Evolutionary conservation across 2,797 vertebrate genomes (phyloP).

Genomic region (Ciconia nigra): DNA sequence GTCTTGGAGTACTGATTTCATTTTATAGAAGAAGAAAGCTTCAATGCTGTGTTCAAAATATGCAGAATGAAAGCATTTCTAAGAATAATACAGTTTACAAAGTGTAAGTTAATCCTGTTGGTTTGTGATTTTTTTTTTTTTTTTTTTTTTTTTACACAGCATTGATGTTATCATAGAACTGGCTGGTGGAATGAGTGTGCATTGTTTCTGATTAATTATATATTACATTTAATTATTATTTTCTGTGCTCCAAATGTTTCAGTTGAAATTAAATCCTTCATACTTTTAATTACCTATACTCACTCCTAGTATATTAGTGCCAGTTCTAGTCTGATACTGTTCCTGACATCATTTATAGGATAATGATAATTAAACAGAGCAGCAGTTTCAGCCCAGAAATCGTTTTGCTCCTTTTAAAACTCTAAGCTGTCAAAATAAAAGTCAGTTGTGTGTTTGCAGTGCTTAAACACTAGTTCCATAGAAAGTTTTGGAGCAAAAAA

Average conservation of each 20-base stretch:
- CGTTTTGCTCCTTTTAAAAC: neutral
- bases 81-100: neutral
- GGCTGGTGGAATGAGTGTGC: neutral
- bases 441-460: neutral
- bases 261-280: neutral
- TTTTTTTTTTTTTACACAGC: neutral
- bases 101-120: neutral
- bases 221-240: neutral
- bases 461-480: neutral
- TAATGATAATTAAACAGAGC: constrained; percentile 4
- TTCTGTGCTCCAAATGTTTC: neutral
- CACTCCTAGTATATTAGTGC: neutral
- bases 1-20: neutral
- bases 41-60: neutral
- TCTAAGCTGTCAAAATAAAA: neutral
- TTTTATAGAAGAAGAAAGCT: neutral
- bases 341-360: neutral
- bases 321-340: neutral
- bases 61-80: neutral
- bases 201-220: neutral
- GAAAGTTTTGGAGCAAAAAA: neutral
- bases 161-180: neutral
- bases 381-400: neutral
- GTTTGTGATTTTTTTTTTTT: neutral
- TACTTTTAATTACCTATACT: neutral